Conservation (phyloP, 2,888 invertebrate genomes). For the Nomada hirtipes region DNA sequence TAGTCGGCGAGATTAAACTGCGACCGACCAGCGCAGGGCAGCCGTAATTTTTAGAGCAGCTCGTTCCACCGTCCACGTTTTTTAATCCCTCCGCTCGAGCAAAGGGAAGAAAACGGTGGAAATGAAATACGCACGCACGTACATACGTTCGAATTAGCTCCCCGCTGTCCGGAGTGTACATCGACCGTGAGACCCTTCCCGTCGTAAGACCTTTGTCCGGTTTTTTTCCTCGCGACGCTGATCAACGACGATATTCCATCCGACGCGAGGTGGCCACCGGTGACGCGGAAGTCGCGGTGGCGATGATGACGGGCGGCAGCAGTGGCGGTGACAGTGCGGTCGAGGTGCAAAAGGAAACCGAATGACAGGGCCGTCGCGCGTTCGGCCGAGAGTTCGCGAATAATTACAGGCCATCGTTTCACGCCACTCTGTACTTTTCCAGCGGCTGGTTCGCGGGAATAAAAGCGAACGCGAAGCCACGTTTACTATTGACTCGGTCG, state of each 20-base stretch:
- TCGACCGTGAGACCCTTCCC: no score
- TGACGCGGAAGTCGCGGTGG: background rate
- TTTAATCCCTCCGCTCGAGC: background rate
- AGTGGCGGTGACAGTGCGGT: slow-evolving; percentile 11
- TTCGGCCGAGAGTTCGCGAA: slow-evolving; percentile 62
- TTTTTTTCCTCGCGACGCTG: no score
- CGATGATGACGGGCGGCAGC: background rate
- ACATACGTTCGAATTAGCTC: no score
- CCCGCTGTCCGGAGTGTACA: no score
- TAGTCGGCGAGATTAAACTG: slow-evolving; percentile 38
- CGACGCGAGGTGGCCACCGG: no score
- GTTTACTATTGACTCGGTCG: background rate
- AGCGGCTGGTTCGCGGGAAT: slow-evolving; percentile 4
- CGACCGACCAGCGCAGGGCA: slow-evolving; percentile 19
- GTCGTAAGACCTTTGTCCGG: no score
- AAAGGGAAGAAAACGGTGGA: background rate
- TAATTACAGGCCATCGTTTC: slow-evolving; percentile 71
- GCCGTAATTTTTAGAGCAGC: background rate
- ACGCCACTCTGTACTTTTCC: slow-evolving; percentile 59
- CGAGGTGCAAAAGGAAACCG: slow-evolving; percentile 68
- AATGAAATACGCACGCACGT: no score
- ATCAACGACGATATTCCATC: no score
- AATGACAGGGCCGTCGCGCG: slow-evolving; percentile 68
- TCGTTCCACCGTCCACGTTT: slow-evolving; percentile 1
- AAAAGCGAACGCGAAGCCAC: slow-evolving; percentile 13